phyloP scores from a whole-genome alignment of 2,797 vertebrate genomes.

The Cossypha heuglini region DNA sequence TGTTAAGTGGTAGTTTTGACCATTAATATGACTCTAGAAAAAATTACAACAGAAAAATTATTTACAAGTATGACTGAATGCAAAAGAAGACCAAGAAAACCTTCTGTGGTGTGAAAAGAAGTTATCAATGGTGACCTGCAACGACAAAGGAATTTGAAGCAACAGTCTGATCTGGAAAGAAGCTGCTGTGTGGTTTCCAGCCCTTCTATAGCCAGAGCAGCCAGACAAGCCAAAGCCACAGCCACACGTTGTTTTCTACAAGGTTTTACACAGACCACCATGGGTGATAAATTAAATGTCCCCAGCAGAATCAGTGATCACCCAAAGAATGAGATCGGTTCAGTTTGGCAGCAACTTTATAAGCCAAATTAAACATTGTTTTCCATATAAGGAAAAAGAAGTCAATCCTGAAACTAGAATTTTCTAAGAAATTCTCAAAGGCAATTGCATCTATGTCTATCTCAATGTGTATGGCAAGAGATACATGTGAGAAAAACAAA shows the following conservation, averaged over 20 bases:
- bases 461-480: background rate
- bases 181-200: background rate
- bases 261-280: background rate
- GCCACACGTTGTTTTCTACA: rapidly evolving
- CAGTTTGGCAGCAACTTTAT: background rate
- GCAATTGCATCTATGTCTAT: background rate
- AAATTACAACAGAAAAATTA: background rate
- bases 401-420: background rate
- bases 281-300: background rate
- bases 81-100: background rate
- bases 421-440: background rate
- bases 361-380: background rate
- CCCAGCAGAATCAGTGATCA: background rate
- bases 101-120: background rate
- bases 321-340: background rate
- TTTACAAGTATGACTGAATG: background rate
- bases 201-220: background rate
- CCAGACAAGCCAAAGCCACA: background rate
- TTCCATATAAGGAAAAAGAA: background rate
- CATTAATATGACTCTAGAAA: background rate
- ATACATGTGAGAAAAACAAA: background rate
- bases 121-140: background rate
- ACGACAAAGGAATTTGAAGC: background rate
- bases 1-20: background rate
- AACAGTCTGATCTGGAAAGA: background rate